Base-by-base conservation (phyloP, 2,888 invertebrate genomes). In the Tachina grossa region DNA sequence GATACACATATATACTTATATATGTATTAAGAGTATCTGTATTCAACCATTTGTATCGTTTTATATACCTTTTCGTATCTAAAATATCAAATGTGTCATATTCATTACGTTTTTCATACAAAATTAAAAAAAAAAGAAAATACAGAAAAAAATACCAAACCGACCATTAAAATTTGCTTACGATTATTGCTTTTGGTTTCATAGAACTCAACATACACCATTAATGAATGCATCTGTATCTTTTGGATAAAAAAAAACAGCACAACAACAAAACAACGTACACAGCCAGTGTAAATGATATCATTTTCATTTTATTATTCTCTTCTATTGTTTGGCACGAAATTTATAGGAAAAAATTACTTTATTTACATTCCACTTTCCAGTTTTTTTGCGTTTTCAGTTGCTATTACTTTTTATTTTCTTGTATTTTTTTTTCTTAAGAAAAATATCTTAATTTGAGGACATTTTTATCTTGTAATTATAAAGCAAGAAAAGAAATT, bases 11-110 rank as follows among this genome's bases (percentile, higher is more conserved):
- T 14, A 14, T 5, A 1, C 39, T 53, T 19, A 19, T 5, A 4
- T 53, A n/a, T 51, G 9, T 61, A 53, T 9, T 53, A 53, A 59
- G 61, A 43, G 43, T 22, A 57, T 53, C 19, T 43, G 11, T n/a
- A 49, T 51, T 1, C 45, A 39, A 51, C 0, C 22, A 11, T 49
- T 19, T 59, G 49, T 63, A 53, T 59, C 43, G 53, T 51, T 69
- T 39, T 53, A 61, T 55, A 59, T 22, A 57, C 51, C 13, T 81
- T 19, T 76, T 69, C 41, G 13, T 71, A 72, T 72, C 59, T 81
- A 76, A 45, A 59, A 77, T 65, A 83, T 71, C 71, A 83, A 72
- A 71, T 71, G 76, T 76, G 71, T 77, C 76, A 71, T 77, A 76
- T 83, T 51, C 76, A 83, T 71, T 77, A 57, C 41, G 57, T 76